Conservation (phyloP, 2,797 vertebrate species). For the Pelochelys cantorii region DNA sequence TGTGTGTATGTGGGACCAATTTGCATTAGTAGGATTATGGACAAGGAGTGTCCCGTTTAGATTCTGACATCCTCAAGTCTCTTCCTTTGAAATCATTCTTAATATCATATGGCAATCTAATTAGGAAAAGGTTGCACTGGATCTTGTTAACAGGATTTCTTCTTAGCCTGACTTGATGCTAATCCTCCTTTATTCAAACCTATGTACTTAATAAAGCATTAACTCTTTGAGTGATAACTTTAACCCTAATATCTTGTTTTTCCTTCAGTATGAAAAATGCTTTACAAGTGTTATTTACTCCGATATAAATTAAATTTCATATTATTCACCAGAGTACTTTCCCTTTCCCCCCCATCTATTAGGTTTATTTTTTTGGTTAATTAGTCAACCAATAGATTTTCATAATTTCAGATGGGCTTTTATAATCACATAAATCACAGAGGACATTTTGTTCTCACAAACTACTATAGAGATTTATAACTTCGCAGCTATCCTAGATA, state of each 20-base stretch:
- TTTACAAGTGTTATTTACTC: constrained; percentile 11
- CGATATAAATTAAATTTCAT: constrained; percentile 45
- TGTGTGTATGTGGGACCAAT: not conserved
- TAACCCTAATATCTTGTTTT: constrained; percentile 1
- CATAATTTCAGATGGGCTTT: constrained; percentile 30
- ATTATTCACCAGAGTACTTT: constrained; percentile 38
- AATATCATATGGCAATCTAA: constrained; percentile 4
- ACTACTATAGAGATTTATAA: not conserved
- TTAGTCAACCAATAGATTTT: constrained; percentile 13
- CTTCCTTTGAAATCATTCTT: not conserved
- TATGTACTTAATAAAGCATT: constrained; percentile 25
- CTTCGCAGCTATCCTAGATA: not conserved
- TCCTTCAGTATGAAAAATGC: constrained; percentile 9
- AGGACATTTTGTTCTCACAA: not conserved
- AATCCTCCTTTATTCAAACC: constrained; percentile 13
- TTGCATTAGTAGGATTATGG: not conserved
- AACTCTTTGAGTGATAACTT: constrained; percentile 13
- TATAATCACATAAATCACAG: not conserved
- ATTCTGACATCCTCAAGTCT: not conserved
- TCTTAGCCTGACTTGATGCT: not conserved
- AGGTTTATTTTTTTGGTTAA: constrained; percentile 52
- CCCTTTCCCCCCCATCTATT: not conserved
- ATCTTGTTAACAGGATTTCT: constrained; percentile 2
- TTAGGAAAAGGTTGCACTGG: constrained; percentile 1
- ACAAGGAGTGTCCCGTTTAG: not conserved